Percentiles rank a stretch among this genome's conserved stretches.
Evolutionary conservation across 2,888 invertebrate species (phyloP).

Genomic region (Dryadula phaetusa): DNA sequence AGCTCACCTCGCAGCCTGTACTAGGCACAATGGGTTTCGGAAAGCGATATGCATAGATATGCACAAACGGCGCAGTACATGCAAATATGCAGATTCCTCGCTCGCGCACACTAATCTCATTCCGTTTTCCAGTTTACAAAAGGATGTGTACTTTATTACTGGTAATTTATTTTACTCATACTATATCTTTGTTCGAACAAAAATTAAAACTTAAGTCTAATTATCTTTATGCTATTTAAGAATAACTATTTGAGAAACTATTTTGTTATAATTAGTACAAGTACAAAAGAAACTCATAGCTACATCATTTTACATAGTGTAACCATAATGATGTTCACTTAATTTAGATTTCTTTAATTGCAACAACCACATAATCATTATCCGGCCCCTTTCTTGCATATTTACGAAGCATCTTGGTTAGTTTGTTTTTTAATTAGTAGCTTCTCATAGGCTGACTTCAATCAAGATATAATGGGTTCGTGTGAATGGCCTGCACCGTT

Average conservation of each 20-base stretch:
- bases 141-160: constrained; percentile 15
- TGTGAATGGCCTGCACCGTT: constrained; percentile 81
- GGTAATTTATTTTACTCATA: constrained; percentile 8
- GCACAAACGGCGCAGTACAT: constrained; percentile 67
- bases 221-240: neutral
- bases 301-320: neutral
- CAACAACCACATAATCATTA: constrained; percentile 60
- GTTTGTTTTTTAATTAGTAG: constrained; percentile 83
- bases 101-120: constrained; percentile 56
- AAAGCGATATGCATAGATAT: constrained; percentile 78
- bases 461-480: constrained; percentile 79
- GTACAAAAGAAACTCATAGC: too few species aligned
- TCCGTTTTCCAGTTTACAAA: constrained; percentile 39
- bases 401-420: constrained; percentile 73
- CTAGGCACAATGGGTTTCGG: constrained; percentile 75
- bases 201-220: neutral
- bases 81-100: constrained; percentile 63
- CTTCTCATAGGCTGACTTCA: constrained; percentile 79
- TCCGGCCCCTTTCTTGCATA: constrained; percentile 71
- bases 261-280: neutral
- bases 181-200: neutral
- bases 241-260: neutral
- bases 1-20: constrained; percentile 72
- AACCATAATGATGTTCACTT: neutral
- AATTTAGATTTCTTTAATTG: constrained; percentile 32